phyloP scores from a whole-genome alignment of 2,888 invertebrate genomes.

The Tetragnatha montana region DNA sequence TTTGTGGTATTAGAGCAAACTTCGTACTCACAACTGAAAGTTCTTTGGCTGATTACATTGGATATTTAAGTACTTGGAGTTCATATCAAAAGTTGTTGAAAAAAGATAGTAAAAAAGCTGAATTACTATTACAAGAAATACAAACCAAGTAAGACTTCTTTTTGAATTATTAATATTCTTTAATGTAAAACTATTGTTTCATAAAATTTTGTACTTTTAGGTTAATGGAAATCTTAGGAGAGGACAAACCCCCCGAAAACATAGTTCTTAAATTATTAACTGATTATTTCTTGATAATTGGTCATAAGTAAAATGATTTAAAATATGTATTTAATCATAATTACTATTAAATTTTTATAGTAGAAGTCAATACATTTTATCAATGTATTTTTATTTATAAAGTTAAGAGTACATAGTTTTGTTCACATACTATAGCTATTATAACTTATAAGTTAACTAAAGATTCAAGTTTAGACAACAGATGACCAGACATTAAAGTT shows the following conservation, averaged over 20 bases:
- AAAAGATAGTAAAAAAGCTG: conserved; percentile 53
- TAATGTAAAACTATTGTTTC: not conserved
- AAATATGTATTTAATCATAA: too few relatives aligned
- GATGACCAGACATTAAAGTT: too few relatives aligned
- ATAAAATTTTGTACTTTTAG: conserved; percentile 21
- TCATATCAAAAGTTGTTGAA: conserved; percentile 61
- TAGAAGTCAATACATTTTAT: too few relatives aligned
- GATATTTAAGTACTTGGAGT: conserved; percentile 71
- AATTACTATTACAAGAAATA: conserved; percentile 37
- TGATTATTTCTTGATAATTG: conserved; percentile 64
- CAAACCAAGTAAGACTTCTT: conserved; percentile 35
- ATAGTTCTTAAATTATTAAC: conserved; percentile 44
- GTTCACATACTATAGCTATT: too few relatives aligned
- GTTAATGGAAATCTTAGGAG: conserved; percentile 20
- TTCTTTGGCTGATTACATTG: conserved; percentile 57
- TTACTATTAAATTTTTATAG: too few relatives aligned
- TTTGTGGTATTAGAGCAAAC: conserved; percentile 27
- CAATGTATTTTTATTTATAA: too few relatives aligned
- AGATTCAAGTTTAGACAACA: too few relatives aligned
- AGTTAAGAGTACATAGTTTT: too few relatives aligned
- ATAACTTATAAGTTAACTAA: too few relatives aligned
- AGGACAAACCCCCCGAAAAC: conserved; percentile 33
- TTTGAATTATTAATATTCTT: not conserved
- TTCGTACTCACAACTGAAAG: conserved; percentile 22
- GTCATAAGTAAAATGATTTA: conserved; percentile 7